Percentiles rank a stretch among this genome's conserved stretches.
Evolutionary conservation across 2,113 vertebrate species (phyloP).

Genomic region (Gymnorhina tibicen): DNA sequence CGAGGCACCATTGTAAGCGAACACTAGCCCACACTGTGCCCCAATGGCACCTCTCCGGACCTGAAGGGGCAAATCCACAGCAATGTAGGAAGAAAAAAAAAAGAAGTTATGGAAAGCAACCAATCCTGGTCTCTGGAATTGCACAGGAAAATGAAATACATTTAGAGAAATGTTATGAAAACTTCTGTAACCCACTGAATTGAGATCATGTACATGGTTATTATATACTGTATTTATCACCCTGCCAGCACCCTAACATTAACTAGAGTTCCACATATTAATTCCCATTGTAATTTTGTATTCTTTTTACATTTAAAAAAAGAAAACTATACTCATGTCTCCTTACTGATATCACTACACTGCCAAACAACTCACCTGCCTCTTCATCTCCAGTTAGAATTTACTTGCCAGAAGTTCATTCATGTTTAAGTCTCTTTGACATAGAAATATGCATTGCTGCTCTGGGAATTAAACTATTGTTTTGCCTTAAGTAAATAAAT

Average conservation of each 20-base stretch:
- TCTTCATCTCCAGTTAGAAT: neutral
- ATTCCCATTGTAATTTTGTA: neutral
- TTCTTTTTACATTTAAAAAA: neutral
- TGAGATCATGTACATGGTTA: neutral
- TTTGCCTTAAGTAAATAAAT: neutral
- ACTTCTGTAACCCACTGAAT: neutral
- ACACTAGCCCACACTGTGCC: conserved; percentile 93
- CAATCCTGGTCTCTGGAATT: neutral
- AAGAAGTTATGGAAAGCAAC: neutral
- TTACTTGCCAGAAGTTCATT: neutral
- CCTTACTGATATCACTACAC: neutral
- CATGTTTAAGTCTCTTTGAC: neutral
- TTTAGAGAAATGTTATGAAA: neutral
- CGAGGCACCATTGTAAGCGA: conserved; percentile 83
- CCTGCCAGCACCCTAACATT: neutral
- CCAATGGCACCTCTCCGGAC: conserved; percentile 94
- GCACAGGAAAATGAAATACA: neutral
- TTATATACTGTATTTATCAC: neutral
- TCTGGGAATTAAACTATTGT: neutral
- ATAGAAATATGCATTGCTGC: neutral
- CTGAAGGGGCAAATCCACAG: conserved; percentile 48
- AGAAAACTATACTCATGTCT: neutral
- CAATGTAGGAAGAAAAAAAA: fast-evolving
- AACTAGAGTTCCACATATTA: neutral
- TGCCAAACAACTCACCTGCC: neutral